Base-by-base conservation (phyloP, 2,797 vertebrate species). In the Diplodus sargus region DNA sequence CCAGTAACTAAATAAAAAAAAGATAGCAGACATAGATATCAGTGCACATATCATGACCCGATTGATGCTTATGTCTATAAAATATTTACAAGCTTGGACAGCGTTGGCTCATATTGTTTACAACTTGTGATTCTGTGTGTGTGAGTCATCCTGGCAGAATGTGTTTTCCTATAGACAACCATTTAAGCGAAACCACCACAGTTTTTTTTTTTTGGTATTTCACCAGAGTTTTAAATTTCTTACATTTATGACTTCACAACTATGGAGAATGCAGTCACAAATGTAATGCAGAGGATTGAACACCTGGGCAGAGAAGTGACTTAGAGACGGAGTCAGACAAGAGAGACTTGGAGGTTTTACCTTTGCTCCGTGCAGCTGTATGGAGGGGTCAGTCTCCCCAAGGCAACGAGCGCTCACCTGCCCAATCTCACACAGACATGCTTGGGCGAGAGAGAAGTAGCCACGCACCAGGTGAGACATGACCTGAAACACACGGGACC, bases 311-410 rank as follows among this genome's bases (percentile, higher is more conserved):
- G n/a, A 47, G 20, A 22, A 15, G 12, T 28, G 16, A 34, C 48
- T 53, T 22, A 54, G 11, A 68, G 22, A 49, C 2, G 13, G 20
- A 13, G 6, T 47, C 1, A 13, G 6, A 42, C 1, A 58, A 25
- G 34, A 62, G 6, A 42, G 49, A 60, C 22, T 15, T 16, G 4
- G 22, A 59, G 17, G n/a, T 0, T 8, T 90, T 94, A 99, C 98
- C 95, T 99, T 99, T 70, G 97, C 93, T 74, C 97, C 97, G 0
- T 99, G 98, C 48, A 99, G 96, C 75, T 99, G 98, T 74, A 99
- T 91, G 22, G 97, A 97, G 0, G 96, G 91, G 72, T 99, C 97
- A 0, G 87, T 89, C 89, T 99, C 98, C 17, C 95, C 92, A 61
- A 99, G 96, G 93, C 98, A 99, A 59, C 90, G 95, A 78, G 96